These are phyloP conservation scores for Pocillopora verrucosa DNA, from an alignment of 64 coral and sea anemone genomes.

Conservation along the genomic window DNA sequence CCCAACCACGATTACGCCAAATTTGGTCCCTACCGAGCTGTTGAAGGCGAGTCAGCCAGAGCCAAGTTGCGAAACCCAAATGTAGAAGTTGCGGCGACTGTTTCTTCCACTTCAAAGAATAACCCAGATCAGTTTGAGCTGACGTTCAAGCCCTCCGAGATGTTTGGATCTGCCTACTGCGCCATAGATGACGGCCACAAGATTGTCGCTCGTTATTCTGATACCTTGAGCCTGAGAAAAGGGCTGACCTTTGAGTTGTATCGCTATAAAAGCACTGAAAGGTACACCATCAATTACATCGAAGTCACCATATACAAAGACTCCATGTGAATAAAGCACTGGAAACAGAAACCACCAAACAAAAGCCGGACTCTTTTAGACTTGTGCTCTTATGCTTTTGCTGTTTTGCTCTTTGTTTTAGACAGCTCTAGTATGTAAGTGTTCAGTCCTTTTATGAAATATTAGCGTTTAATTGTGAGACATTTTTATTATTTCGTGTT, in stretches of 20 bases:
- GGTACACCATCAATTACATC: no score
- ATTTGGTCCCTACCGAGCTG: slow-evolving; percentile 46
- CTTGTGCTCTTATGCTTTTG: no score
- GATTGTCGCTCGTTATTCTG: slow-evolving; percentile 43
- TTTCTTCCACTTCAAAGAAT: not conserved
- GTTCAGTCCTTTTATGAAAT: no score
- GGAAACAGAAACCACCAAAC: no score
- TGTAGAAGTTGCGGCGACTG: not conserved
- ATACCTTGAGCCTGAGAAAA: slow-evolving; percentile 10
- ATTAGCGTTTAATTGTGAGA: no score
- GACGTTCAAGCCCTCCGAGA: slow-evolving; percentile 16
- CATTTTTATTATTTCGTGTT: no score
- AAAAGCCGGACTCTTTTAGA: no score
- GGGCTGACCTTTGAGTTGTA: slow-evolving; percentile 66
- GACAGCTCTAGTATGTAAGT: no score
- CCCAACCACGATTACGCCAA: slow-evolving; percentile 49
- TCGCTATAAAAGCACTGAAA: slow-evolving; percentile 42
- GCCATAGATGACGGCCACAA: slow-evolving; percentile 75
- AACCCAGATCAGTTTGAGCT: slow-evolving; percentile 80
- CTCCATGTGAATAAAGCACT: no score
- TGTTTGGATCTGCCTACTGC: slow-evolving; percentile 66
- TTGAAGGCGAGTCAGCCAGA: slow-evolving; percentile 14
- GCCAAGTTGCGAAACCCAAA: not conserved
- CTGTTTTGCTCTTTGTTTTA: no score
- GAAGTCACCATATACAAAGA: no score